Base-by-base conservation (phyloP, 2,113 vertebrate species). In the Tiliqua scincoides region DNA sequence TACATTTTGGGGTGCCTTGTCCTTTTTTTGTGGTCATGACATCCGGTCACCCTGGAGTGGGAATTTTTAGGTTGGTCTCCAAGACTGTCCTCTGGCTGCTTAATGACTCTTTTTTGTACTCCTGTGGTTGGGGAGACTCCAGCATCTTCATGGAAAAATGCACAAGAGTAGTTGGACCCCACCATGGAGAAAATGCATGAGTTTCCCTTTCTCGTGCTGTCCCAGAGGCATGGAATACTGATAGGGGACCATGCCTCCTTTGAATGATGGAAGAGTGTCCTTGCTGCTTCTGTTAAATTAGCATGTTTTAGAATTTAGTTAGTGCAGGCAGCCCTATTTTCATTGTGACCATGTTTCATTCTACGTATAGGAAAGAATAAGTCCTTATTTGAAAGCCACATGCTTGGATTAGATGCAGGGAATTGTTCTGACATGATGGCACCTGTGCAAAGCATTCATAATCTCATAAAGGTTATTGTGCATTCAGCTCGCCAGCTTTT, bases 401-500 rank as follows among this genome's bases (percentile, higher is more conserved):
- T 82, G 18, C 11, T 65, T 27, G 27, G 43, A 5, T 79, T 88
- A 67, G 54, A 57, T 86, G 37, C 67, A 40, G 32, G 27, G 0
- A 79, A 83, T 14, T 6, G 35, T 27, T 88, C 15, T 1, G 0
- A 0, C 70, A 27, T 65, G 57, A n/a, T 61, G n/a, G 6, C 70
- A 84, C 80, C 77, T 86, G 0, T 0, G 81, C 3, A 78, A 18
- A 73, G 30, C 37, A 63, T 14, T 12, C 37, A 54, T 37, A 57
- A 67, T 67, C 61, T 84, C 81, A 35, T 68, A 30, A 68, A 75
- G 54, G 85, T 70, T 91, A 30, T 82, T 89, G n/a, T 35, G 30
- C 76, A 57, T 83, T 15, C 57, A 73, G 57, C 75, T 89, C 65
- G 77, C 72, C 40, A 52, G 4, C 43, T 48, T 74, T 76, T 61